A percentile compares a stretch with the other conserved stretches of the same genome.
Conservation (phyloP, 2,113 vertebrate species). For the Gasterosteus aculeatus region DNA sequence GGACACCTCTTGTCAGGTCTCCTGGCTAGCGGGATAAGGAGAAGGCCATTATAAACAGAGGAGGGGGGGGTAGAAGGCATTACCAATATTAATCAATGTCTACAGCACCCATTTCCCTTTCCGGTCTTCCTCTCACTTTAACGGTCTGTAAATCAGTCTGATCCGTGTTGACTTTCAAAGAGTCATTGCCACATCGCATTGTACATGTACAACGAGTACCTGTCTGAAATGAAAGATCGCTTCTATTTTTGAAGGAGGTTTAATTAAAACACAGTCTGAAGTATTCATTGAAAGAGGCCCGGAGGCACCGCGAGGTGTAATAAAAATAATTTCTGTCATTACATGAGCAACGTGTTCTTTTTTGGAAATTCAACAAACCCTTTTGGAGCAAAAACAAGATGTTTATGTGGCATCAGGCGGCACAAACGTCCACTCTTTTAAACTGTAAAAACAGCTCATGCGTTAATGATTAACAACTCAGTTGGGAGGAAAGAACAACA, state of each 20-base stretch:
- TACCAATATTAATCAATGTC: constrained; percentile 99
- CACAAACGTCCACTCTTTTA: not conserved
- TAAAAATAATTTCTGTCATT: constrained; percentile 80
- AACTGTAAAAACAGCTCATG: constrained; percentile 23
- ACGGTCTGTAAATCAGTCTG: constrained; percentile 88
- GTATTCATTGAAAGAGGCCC: constrained; percentile 88
- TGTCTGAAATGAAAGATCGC: constrained; percentile 87
- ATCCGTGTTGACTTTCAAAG: constrained; percentile 90
- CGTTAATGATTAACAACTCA: constrained; percentile 35
- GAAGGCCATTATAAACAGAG: constrained; percentile 93
- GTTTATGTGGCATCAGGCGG: constrained; percentile 77
- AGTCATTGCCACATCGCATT: constrained; percentile 69
- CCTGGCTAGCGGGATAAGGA: constrained; percentile 88
- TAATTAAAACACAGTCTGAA: constrained; percentile 94
- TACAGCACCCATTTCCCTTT: constrained; percentile 87
- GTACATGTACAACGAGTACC: constrained; percentile 57
- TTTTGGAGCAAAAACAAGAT: constrained; percentile 39
- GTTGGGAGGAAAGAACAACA: constrained; percentile 21
- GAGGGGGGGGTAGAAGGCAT: constrained; percentile 81
- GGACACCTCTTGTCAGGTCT: constrained; percentile 90
- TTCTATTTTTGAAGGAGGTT: constrained; percentile 88
- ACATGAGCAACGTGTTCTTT: constrained; percentile 61
- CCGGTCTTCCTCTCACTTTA: constrained; percentile 90
- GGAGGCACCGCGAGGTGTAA: constrained; percentile 84
- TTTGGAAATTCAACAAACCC: constrained; percentile 59